These are phyloP conservation scores for Odobenus rosmarus DNA, from an alignment of 2,113 vertebrate genomes.

Conservation along the genomic window DNA sequence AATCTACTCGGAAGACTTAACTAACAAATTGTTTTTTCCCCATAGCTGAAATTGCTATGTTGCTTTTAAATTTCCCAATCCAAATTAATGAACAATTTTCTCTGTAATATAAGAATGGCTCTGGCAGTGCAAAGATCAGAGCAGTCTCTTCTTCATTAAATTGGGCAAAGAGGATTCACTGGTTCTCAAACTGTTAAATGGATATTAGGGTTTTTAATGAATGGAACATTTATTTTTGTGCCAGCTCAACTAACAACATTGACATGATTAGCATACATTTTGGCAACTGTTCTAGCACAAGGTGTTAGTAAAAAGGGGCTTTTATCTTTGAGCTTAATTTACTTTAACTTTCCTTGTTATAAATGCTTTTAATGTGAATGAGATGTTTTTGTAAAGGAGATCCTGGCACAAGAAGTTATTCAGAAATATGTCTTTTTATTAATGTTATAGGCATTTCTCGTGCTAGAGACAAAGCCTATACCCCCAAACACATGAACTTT, in stretches of 20 bases:
- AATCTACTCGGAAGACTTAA: not conserved
- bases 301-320: slow-evolving; percentile 83
- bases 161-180: slow-evolving; percentile 75
- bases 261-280: slow-evolving; percentile 87
- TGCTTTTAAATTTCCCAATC: slow-evolving; percentile 76
- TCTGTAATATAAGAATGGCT: slow-evolving; percentile 56
- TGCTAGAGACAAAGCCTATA: slow-evolving; percentile 25
- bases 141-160: slow-evolving; percentile 82
- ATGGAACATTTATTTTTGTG: slow-evolving; percentile 88
- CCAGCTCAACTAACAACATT: slow-evolving; percentile 83
- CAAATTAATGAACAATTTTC: slow-evolving; percentile 76
- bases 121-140: slow-evolving; percentile 76
- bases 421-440: slow-evolving; percentile 63
- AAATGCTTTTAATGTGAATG: slow-evolving; percentile 75
- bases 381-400: slow-evolving; percentile 65
- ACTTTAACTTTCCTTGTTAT: slow-evolving; percentile 74
- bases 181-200: slow-evolving; percentile 81
- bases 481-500: slow-evolving; percentile 27
- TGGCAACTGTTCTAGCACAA: slow-evolving; percentile 83
- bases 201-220: slow-evolving; percentile 85
- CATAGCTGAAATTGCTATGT: slow-evolving; percentile 69
- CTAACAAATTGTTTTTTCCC: slow-evolving; percentile 58
- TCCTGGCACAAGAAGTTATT: slow-evolving; percentile 51
- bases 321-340: slow-evolving; percentile 83
- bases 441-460: slow-evolving; percentile 53